These are phyloP conservation scores for Menidia beryllina DNA, from an alignment of 2,113 vertebrate genomes.

Conservation along the genomic window DNA sequence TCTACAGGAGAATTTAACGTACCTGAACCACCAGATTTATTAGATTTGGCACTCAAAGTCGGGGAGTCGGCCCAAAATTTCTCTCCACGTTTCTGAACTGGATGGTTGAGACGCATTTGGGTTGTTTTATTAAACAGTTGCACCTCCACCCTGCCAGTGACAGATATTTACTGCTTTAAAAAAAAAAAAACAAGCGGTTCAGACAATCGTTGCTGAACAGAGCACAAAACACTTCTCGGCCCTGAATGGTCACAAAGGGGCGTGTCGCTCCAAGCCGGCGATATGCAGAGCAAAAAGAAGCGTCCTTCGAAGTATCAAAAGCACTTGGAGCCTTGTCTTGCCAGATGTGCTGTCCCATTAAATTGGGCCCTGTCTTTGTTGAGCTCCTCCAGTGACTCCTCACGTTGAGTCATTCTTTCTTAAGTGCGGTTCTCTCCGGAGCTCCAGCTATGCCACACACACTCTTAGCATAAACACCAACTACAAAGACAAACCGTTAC, in stretches of 20 bases:
- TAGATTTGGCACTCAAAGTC: conserved; percentile 66
- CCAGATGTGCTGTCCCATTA: conserved; percentile 42
- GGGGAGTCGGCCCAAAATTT: conserved; percentile 46
- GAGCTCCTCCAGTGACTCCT: conserved; percentile 58
- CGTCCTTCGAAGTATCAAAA: conserved; percentile 56
- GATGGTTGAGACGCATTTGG: conserved; percentile 40
- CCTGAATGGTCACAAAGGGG: conserved; percentile 36
- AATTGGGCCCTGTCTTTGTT: conserved; percentile 53
- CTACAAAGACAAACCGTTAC: conserved; percentile 67
- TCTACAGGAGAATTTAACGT: conserved; percentile 52
- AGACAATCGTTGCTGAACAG: conserved; percentile 24
- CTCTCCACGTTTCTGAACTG: conserved; percentile 43
- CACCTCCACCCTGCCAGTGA: conserved; percentile 18
- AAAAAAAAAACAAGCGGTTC: conserved; percentile 20
- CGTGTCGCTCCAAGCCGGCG: conserved; percentile 48
- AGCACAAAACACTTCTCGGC: conserved; percentile 29
- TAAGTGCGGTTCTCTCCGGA: conserved; percentile 57
- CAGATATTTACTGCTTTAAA: conserved; percentile 21
- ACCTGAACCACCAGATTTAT: conserved; percentile 63
- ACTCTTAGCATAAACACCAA: conserved; percentile 47
- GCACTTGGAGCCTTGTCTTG: conserved; percentile 33
- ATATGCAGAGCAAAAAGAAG: conserved; percentile 55
- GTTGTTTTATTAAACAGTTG: conserved; percentile 41
- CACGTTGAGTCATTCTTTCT: conserved; percentile 60
- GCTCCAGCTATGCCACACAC: conserved; percentile 38